A percentile compares a stretch with the other conserved stretches of the same genome.
Evolutionary conservation across 2,888 invertebrate genomes (phyloP).

Genomic region (Heliconius hortense): DNA sequence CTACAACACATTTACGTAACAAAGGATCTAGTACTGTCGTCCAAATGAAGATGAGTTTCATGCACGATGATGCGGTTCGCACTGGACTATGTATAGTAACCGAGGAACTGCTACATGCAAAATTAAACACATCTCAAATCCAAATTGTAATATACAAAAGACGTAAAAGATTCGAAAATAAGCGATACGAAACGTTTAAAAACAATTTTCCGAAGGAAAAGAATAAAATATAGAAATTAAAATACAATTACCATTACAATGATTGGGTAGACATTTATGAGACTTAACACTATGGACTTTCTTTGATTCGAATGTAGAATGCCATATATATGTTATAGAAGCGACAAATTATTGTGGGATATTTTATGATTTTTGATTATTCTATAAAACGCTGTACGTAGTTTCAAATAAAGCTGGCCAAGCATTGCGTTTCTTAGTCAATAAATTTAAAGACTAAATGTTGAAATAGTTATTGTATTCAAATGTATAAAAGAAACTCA

Average conservation of each 20-base stretch:
- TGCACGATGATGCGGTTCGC: constrained; percentile 64
- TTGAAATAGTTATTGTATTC: background rate
- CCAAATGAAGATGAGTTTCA: constrained; percentile 59
- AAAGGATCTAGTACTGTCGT: constrained; percentile 48
- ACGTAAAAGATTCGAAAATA: constrained; percentile 47
- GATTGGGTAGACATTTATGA: constrained; percentile 59
- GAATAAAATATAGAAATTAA: constrained; percentile 54
- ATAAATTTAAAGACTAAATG: background rate
- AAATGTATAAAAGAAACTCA: background rate
- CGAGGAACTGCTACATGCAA: constrained; percentile 48
- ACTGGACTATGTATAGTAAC: constrained; percentile 57
- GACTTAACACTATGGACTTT: constrained; percentile 52
- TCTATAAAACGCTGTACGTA: background rate
- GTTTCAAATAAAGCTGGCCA: constrained; percentile 23
- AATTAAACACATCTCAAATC: constrained; percentile 47
- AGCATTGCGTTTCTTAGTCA: constrained; percentile 25
- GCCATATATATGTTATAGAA: constrained; percentile 52
- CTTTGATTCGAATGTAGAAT: constrained; percentile 50
- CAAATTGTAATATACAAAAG: constrained; percentile 44
- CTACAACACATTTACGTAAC: constrained; percentile 32
- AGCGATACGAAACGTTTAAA: constrained; percentile 45
- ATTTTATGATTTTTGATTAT: background rate
- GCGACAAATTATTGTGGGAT: constrained; percentile 51
- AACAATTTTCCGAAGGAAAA: constrained; percentile 29
- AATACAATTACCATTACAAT: constrained; percentile 52